Evolutionary conservation across 2,113 vertebrate species (phyloP), one percentile per base, ranked within the genome.

Genomic region (Setophaga coronata): DNA sequence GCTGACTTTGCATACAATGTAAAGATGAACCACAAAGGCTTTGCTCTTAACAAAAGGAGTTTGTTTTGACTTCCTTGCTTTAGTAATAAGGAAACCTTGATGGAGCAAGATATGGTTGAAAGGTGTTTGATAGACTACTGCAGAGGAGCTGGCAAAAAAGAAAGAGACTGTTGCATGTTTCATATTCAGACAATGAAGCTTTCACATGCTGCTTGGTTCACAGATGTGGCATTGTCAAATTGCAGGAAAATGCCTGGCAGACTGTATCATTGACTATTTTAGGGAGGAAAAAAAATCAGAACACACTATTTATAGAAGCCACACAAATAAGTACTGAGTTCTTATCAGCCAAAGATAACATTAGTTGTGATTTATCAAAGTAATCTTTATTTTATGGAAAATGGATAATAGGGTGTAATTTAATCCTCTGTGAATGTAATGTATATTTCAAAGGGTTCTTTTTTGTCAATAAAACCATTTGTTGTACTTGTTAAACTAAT

Each of bases 291-390:
- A 92, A 91, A 79, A 87, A 62, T 97, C 69, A 87, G 87, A 83
- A 53, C 69, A 18, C 36, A 10, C 97, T 98, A 96, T 98, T 98
- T 98, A 97, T 97, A 98, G 94, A 91, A 94, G 60, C 65, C 66
- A 89, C 88, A 87, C 92, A 96, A 94, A 85, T 91, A 94, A 83
- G 69, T 78, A 45, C 60, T 12, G 67, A 70, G 85, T 95, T 98
- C 85, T 89, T 92, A 87, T 94, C 88, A 97, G 79, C 90, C 96
- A 96, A 96, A 96, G 89, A 96, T 96, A 97, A 95, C 82, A 87
- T 87, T 90, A 84, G 87, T 96, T 45, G 42, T 97, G 93, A 96
- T 95, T 94, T 97, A 97, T 97, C 94, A 98, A 90, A 97, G 87
- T 92, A 91, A 94, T 97, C 89, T 93, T 70, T 93, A 89, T 77